Evolutionary conservation across 2,888 invertebrate species (phyloP).

Genomic region (Hemistola chrysoprasaria): DNA sequence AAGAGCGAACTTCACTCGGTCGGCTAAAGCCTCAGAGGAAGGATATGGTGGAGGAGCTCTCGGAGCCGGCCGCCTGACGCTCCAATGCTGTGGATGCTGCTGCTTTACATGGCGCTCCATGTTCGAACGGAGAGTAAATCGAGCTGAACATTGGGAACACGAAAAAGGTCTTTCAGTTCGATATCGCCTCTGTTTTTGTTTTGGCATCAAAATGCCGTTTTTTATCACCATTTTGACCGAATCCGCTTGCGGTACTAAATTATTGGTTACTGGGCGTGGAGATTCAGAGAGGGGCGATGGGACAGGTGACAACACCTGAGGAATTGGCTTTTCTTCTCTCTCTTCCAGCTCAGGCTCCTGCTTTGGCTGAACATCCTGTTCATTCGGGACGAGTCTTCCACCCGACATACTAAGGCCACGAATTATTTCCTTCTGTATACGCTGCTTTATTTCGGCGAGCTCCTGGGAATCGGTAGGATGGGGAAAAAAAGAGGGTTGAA

Average conservation of each 20-base stretch:
- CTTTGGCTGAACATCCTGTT: constrained; percentile 59
- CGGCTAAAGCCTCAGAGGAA: constrained; percentile 55
- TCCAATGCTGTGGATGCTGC: constrained; percentile 95
- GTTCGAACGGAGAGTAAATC: constrained; percentile 95
- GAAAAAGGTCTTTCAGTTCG: constrained; percentile 95
- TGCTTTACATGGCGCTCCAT: constrained; percentile 98
- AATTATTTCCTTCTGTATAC: constrained; percentile 85
- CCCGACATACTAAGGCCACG: constrained; percentile 86
- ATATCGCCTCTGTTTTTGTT: constrained; percentile 94
- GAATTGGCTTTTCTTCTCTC: constrained; percentile 68
- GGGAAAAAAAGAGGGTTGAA: constrained; percentile 81
- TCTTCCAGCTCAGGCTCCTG: constrained; percentile 78
- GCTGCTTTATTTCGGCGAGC: constrained; percentile 85
- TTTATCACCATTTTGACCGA: constrained; percentile 95
- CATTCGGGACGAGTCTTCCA: constrained; percentile 82
- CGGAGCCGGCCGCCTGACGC: constrained; percentile 85
- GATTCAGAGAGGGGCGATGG: constrained; percentile 75
- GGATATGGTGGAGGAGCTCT: constrained; percentile 69
- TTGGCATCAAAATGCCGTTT: constrained; percentile 94
- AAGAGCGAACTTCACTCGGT: constrained; percentile 87
- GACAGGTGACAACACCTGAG: constrained; percentile 61
- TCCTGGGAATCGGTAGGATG: constrained; percentile 82
- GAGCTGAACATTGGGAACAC: constrained; percentile 94
- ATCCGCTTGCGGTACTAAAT: constrained; percentile 73
- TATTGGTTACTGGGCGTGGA: constrained; percentile 72